Base-by-base conservation (phyloP, 2,888 invertebrate genomes). In the Encarsia formosa region DNA sequence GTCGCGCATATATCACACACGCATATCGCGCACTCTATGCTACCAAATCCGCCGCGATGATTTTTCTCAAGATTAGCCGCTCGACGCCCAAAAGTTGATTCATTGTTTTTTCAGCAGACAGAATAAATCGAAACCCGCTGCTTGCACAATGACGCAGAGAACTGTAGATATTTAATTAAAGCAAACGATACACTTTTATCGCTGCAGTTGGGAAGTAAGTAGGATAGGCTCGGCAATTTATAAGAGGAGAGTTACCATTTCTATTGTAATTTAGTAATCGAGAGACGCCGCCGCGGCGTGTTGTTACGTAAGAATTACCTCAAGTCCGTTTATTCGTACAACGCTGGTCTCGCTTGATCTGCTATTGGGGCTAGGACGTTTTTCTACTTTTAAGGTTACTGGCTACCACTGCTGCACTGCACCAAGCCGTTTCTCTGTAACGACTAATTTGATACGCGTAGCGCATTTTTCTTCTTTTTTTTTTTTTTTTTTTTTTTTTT, bases 1-100 rank as follows among this genome's bases (percentile, higher is more conserved):
- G 66, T 58, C 61, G 61, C 59, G 62, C 63, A 63, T 64, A 65
- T 66, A 23, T 40, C 24, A 24, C 40, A n/a, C n/a, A n/a, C n/a
- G n/a, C n/a, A 18, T 24, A 37, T 37, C 37, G n/a, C n/a, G n/a
- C n/a, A n/a, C n/a, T n/a, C n/a, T n/a, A n/a, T n/a, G n/a, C n/a
- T n/a, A n/a, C n/a, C n/a, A n/a, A n/a, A n/a, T n/a, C n/a, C n/a
- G n/a, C n/a, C n/a, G n/a, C n/a, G n/a, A n/a, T n/a, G n/a, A n/a
- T n/a, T n/a, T n/a, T n/a, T n/a, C n/a, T n/a, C n/a, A n/a, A n/a
- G n/a, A n/a, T n/a, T n/a, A n/a, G n/a, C n/a, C n/a, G n/a, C n/a
- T n/a, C n/a, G n/a, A n/a, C n/a, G n/a, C n/a, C n/a, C n/a, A n/a
- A n/a, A n/a, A n/a, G n/a, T n/a, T n/a, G 38, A 44, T 50, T 50